Base-by-base conservation (phyloP, 2,888 invertebrate species). In the Cybosia mesomella region DNA sequence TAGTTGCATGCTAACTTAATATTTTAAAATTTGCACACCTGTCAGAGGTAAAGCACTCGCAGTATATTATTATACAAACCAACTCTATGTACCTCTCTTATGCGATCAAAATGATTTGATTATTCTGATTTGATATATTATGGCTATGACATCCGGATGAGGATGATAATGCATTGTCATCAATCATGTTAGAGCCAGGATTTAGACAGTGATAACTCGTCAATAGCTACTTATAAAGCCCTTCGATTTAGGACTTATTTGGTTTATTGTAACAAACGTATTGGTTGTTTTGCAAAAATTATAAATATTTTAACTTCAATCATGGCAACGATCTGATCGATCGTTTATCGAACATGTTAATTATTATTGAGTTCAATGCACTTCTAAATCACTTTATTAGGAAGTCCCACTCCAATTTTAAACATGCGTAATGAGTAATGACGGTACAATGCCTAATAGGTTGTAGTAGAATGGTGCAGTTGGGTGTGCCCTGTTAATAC, bases 401-500 rank as follows among this genome's bases (percentile, higher is more conserved):
- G 43, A 43, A 18, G 18, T 43, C 43, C 43, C 43, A 43, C 7
- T 43, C 13, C 18, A 24, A 1, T n/a, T 43, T 60, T 43, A 60
- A 60, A n/a, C n/a, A 60, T 24, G 10, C n/a, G n/a, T 43, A 43
- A 43, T 39, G 15, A 18, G n/a, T 43, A 43, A 43, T 39, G 15
- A 18, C 60, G 24, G 43, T 11, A 39, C 39, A n/a, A 28, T 18
- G 18, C 43, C 15, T 43, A 18, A 43, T 43, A 39, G 13, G 43
- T 43, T 18, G 39, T 43, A 60, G 39, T 18, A 1, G 28, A 60
- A 60, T 43, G 43, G 9, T 24, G 39, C 43, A 24, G 39, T 43
- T 60, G 43, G 60, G 43, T 24, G 60, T 60, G 60, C 43, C 43
- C 60, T 43, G 43, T 24, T 60, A 24, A 24, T 24, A 18, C 39